phyloP scores from a whole-genome alignment of 2,113 vertebrate species.

The Anarhynchus alexandrinus region DNA sequence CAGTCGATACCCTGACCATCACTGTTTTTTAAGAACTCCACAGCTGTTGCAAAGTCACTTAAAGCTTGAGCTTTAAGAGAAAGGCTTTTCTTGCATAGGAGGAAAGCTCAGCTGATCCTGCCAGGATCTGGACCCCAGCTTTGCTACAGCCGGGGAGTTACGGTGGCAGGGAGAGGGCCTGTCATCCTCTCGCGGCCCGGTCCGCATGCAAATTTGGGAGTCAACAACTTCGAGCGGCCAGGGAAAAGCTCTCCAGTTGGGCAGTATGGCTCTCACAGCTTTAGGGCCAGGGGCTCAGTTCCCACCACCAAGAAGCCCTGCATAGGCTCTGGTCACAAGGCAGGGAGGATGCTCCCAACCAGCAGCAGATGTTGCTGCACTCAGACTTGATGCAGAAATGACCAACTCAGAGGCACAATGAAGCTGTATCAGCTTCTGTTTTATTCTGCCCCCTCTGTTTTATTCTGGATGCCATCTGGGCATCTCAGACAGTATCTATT shows the following conservation, averaged over 20 bases:
- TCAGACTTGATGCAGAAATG: neutral
- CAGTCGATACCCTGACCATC: neutral
- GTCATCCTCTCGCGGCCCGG: rapidly evolving
- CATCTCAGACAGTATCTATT: rapidly evolving
- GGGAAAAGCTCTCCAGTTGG: neutral
- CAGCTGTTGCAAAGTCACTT: neutral
- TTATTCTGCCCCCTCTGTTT: neutral
- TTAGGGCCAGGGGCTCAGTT: neutral
- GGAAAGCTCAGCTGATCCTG: neutral
- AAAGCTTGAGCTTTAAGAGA: neutral
- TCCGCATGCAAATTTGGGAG: rapidly evolving
- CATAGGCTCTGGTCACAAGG: neutral
- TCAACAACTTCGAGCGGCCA: neutral
- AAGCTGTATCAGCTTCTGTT: neutral
- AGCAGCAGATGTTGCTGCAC: neutral
- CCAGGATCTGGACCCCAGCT: neutral
- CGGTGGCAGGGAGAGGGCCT: neutral
- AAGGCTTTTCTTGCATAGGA: neutral
- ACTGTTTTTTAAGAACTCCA: neutral
- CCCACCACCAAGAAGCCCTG: neutral
- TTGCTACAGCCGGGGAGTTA: neutral
- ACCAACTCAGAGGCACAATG: neutral
- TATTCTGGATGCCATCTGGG: neutral
- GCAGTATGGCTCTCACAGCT: neutral
- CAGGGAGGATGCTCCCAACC: neutral